Evolutionary conservation across 2,888 invertebrate species (phyloP), one percentile per base, ranked within the genome.

Genomic region (Philereme vetulata): DNA sequence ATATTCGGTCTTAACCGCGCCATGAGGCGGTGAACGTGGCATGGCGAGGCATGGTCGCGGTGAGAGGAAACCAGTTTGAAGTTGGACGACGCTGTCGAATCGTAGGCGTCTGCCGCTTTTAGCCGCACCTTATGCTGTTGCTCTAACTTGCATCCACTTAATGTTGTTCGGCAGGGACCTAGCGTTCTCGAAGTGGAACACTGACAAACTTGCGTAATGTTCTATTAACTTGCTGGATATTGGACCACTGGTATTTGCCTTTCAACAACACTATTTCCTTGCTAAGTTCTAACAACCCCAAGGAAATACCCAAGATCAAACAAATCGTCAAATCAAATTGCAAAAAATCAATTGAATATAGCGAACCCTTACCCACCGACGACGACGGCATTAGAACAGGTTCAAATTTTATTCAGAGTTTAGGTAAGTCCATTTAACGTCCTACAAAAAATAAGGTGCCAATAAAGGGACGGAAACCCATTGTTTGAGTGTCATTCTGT

Each of bases 391-490:
- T 80, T 77, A 74, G 73, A 86, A 88, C 91, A 91, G 90, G 91
- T 91, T 90, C 85, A 81, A 78, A 85, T 87, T 86, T 84, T 82
- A 80, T 87, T 83, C 78, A 80, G 74, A 83, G 78, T 80, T 82
- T 82, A 83, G 84, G 84, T 85, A 80, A 84, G 84, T 84, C 87
- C 86, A 82, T 89, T 87, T 78, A 84, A 80, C 79, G 78, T 75
- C 74, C 72, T 67, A 87, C 88, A 90, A 92, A 92, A 92, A 91
- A 88, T 85, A 81, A 88, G 91, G 91, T 91, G 91, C 91, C 90
- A 92, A 91, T 91, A 90, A 90, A 92, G 82, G 91, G 90, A 90
- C 92, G 92, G 92, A 92, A 92, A 90, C 85, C 88, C 86, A 88
- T 92, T 92, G 90, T 91, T 86, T 84, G 88, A 79, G 76, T 86